phyloP scores from a whole-genome alignment of 2,113 vertebrate genomes.

The Psilopsiagon aurifrons region DNA sequence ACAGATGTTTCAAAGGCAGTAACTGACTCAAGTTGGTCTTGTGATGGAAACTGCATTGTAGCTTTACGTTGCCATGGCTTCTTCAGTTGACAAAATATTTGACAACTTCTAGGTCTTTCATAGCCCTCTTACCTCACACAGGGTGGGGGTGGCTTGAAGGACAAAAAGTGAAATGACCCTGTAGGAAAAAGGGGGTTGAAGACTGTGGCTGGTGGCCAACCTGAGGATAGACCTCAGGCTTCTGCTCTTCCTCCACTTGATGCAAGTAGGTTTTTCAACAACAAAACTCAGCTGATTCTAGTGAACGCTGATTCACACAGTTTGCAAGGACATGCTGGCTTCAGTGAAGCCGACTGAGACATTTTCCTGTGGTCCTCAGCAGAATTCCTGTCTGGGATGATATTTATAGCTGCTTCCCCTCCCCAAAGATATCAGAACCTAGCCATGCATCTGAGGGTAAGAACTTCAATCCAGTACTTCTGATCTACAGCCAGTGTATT shows the following conservation, averaged over 20 bases:
- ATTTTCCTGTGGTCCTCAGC: neutral
- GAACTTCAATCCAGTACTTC: neutral
- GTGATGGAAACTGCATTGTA: neutral
- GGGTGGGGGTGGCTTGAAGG: neutral
- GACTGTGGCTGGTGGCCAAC: neutral
- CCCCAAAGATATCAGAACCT: neutral
- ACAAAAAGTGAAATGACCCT: neutral
- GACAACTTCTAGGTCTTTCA: neutral
- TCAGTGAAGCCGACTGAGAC: neutral
- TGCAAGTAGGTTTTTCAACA: neutral
- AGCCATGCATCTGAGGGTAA: neutral
- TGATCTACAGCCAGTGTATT: neutral
- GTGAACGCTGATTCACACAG: neutral
- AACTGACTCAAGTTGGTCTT: slow-evolving; percentile 47
- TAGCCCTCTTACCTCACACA: neutral
- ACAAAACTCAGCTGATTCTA: neutral
- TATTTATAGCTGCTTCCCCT: neutral
- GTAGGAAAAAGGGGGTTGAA: neutral
- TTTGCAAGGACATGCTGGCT: neutral
- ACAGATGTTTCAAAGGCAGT: slow-evolving; percentile 55
- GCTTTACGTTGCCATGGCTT: slow-evolving; percentile 31
- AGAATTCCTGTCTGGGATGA: neutral
- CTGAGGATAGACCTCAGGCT: fast-evolving
- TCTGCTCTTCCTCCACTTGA: neutral
- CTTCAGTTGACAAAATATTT: slow-evolving; percentile 34